Evolutionary conservation across 2,888 invertebrate genomes (phyloP).

Genomic region (Elegia similella): DNA sequence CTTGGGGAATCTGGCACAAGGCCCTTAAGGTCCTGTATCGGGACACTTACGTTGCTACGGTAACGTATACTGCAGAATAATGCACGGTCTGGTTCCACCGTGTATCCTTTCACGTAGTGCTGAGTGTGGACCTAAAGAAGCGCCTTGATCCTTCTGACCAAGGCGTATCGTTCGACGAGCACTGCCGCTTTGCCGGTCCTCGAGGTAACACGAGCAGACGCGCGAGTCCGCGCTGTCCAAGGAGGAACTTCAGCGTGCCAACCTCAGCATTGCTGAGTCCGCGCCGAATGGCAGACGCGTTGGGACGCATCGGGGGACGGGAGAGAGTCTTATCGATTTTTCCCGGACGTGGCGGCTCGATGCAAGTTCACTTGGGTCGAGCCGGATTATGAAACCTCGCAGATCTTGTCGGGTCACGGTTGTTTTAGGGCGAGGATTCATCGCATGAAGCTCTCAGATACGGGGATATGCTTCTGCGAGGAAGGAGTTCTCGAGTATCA

Average conservation of each 20-base stretch:
- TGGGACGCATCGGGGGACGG: slow-evolving; percentile 24
- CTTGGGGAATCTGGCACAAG: too few relatives aligned
- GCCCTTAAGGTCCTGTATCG: too few relatives aligned
- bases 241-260: neutral
- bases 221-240: neutral
- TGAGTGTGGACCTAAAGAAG: too few relatives aligned
- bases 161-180: too few relatives aligned
- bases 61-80: too few relatives aligned
- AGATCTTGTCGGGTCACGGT: slow-evolving; percentile 30
- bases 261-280: neutral
- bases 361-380: slow-evolving; percentile 26
- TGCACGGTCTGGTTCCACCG: too few relatives aligned
- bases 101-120: too few relatives aligned
- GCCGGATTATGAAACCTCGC: slow-evolving; percentile 29
- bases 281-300: slow-evolving; percentile 27
- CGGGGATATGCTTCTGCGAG: slow-evolving; percentile 3
- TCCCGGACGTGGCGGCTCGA: too few relatives aligned
- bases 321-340: too few relatives aligned
- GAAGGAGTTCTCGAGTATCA: neutral
- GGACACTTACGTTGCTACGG: too few relatives aligned
- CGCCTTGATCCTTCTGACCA: too few relatives aligned
- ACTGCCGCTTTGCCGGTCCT: slow-evolving; percentile 32
- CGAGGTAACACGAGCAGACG: slow-evolving; percentile 26
- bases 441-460: slow-evolving; percentile 20
- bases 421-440: slow-evolving; percentile 25